These are phyloP conservation scores for Lipophrys pholis DNA, from an alignment of 2,113 vertebrate genomes.

Conservation along the genomic window DNA sequence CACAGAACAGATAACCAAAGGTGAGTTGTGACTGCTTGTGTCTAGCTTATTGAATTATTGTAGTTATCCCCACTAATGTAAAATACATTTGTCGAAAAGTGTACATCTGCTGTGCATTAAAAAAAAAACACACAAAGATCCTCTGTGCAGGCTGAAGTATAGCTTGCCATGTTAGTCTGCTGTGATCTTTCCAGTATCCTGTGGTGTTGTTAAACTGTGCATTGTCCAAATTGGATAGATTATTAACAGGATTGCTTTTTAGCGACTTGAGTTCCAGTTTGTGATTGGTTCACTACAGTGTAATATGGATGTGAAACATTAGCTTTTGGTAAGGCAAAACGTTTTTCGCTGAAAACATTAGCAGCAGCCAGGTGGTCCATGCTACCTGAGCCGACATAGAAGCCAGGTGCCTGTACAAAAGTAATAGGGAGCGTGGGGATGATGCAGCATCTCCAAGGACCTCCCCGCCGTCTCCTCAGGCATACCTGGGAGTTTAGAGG, in stretches of 20 bases:
- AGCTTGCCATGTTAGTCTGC: neutral
- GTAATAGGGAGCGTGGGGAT: slow-evolving; percentile 68
- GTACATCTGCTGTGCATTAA: neutral
- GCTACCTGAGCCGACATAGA: slow-evolving; percentile 49
- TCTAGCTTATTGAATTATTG: neutral
- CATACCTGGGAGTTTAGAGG: slow-evolving; percentile 34
- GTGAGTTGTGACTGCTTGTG: slow-evolving; percentile 81
- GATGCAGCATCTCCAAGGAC: slow-evolving; percentile 48
- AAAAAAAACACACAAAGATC: neutral
- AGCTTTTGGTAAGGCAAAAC: slow-evolving; percentile 24
- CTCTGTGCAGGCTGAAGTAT: neutral
- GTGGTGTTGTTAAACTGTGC: neutral
- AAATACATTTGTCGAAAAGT: neutral
- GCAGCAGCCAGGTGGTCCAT: slow-evolving; percentile 35
- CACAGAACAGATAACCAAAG: slow-evolving; percentile 99
- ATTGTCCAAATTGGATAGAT: slow-evolving; percentile 14
- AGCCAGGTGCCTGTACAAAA: slow-evolving; percentile 43
- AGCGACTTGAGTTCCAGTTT: slow-evolving; percentile 20
- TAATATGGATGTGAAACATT: slow-evolving; percentile 23
- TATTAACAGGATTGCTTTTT: neutral
- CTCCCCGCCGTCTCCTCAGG: slow-evolving; percentile 46
- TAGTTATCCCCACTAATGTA: neutral
- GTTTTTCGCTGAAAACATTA: slow-evolving; percentile 30
- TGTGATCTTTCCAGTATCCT: neutral
- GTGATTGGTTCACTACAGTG: neutral